Evolutionary conservation across 2,113 vertebrate genomes (phyloP).

Genomic region (Hylia prasina): DNA sequence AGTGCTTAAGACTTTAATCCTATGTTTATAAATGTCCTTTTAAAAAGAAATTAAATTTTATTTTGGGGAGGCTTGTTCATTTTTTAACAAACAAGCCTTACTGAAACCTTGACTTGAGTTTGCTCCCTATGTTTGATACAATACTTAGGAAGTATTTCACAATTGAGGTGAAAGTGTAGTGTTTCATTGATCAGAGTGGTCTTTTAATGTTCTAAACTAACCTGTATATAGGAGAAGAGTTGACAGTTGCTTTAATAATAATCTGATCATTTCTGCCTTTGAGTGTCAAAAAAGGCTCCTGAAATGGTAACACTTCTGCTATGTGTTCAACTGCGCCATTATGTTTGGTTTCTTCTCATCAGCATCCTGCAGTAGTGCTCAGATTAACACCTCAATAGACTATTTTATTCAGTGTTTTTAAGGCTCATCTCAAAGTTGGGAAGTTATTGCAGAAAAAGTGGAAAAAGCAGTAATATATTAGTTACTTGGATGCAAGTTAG

Average conservation of each 20-base stretch:
- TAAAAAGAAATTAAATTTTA: background rate
- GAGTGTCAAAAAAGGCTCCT: background rate
- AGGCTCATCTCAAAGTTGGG: background rate
- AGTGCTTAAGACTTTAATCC: background rate
- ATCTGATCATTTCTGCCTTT: background rate
- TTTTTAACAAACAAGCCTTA: background rate
- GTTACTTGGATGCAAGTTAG: background rate
- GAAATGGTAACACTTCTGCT: background rate
- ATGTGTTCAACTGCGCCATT: accelerated
- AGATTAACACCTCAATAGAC: background rate
- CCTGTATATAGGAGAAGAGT: background rate
- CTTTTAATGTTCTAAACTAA: background rate
- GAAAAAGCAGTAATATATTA: background rate
- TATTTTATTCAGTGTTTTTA: background rate
- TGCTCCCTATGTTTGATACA: background rate
- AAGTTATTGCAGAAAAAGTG: background rate
- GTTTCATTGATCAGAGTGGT: background rate
- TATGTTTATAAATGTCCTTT: background rate
- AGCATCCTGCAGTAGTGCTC: background rate
- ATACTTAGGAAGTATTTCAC: background rate
- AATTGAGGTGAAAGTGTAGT: background rate
- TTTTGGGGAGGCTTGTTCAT: background rate
- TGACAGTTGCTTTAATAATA: background rate
- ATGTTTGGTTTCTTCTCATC: background rate
- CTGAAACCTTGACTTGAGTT: background rate